Percentiles rank a stretch among this genome's conserved stretches.
These are phyloP conservation scores for Colinus virginianus DNA, from an alignment of 2,113 vertebrate species.

Conservation along the genomic window DNA sequence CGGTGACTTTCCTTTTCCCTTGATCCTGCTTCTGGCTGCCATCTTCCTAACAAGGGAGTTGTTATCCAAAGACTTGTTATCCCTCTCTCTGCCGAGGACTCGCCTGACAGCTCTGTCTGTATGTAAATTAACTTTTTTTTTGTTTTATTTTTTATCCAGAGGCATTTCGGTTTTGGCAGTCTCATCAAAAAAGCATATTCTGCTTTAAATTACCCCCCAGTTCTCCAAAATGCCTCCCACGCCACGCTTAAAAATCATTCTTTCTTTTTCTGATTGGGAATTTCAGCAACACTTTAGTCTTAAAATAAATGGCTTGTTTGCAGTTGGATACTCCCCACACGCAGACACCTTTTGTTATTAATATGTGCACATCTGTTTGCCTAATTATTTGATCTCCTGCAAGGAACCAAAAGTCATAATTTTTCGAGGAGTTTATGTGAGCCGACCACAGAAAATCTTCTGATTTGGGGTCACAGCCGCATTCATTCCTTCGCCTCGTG, in stretches of 20 bases:
- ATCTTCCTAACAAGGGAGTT: constrained; percentile 71
- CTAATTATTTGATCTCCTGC: constrained; percentile 59
- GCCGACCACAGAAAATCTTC: constrained; percentile 47
- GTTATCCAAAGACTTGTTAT: constrained; percentile 76
- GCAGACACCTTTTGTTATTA: constrained; percentile 56
- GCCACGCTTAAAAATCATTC: constrained; percentile 65
- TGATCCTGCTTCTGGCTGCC: constrained; percentile 34
- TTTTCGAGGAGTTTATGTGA: constrained; percentile 34
- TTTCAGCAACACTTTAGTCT: constrained; percentile 64
- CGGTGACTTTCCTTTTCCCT: constrained; percentile 51
- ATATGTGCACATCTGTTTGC: constrained; percentile 68
- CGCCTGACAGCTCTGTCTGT: constrained; percentile 75
- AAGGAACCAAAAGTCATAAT: constrained; percentile 7
- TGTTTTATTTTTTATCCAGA: constrained; percentile 69
- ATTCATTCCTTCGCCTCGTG: constrained; percentile 55
- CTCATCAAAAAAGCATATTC: constrained; percentile 76
- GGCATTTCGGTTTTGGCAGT: constrained; percentile 70
- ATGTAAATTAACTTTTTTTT: constrained; percentile 74
- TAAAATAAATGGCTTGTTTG: constrained; percentile 76
- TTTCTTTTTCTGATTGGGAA: constrained; percentile 69
- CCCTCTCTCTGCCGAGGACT: constrained; percentile 66
- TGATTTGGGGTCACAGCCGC: constrained; percentile 44
- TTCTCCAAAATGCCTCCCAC: constrained; percentile 67
- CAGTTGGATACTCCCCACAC: constrained; percentile 53
- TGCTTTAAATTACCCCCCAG: constrained; percentile 71